Percentiles rank a stretch among this genome's conserved stretches.
phyloP scores from a whole-genome alignment of 2,113 vertebrate genomes.

The Alexandromys fortis region DNA sequence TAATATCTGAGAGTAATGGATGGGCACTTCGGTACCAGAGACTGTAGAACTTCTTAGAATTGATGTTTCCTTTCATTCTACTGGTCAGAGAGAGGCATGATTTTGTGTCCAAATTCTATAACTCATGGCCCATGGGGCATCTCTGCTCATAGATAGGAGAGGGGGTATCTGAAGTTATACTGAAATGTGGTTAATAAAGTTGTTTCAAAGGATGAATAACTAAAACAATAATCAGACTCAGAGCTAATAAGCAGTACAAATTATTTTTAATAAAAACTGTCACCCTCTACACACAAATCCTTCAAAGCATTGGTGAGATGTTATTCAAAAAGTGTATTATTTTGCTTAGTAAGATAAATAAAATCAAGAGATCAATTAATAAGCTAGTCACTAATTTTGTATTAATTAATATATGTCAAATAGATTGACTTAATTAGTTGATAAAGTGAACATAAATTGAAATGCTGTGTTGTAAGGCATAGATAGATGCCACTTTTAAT shows the following conservation, averaged over 20 bases:
- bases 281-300: neutral
- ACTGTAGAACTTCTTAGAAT: neutral
- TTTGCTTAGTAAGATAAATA: neutral
- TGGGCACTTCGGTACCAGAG: no score
- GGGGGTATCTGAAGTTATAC: neutral
- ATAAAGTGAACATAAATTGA: neutral
- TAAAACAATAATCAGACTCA: neutral
- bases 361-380: neutral
- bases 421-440: neutral
- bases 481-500: neutral
- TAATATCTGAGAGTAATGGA: neutral
- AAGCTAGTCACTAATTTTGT: neutral
- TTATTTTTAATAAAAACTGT: neutral
- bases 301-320: neutral
- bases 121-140: no score
- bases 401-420: neutral
- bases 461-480: fast-evolving
- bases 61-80: neutral
- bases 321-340: neutral
- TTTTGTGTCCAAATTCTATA: neutral
- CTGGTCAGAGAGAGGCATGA: neutral
- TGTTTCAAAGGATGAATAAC: neutral
- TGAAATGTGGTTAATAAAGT: no score
- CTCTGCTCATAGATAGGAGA: neutral
- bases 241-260: neutral